Evolutionary conservation across 2,113 vertebrate genomes (phyloP).

Genomic region (Pogonocichla stellata): DNA sequence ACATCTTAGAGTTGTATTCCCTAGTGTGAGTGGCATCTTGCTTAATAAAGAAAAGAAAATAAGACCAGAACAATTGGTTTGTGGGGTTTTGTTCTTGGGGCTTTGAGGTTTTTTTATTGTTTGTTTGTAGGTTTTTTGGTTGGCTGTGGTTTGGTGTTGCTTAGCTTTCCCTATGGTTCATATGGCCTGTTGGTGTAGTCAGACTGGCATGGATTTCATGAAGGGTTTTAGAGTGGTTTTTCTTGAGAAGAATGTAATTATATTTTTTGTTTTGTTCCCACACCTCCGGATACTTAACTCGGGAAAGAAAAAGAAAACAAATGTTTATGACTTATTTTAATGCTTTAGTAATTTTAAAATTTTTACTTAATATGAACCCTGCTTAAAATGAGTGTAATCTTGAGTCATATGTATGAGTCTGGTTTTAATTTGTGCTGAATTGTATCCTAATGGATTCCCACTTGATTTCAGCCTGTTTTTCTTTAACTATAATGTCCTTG

Average conservation of each 20-base stretch:
- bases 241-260: conserved; percentile 1
- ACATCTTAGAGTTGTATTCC: not conserved
- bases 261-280: conserved; percentile 18
- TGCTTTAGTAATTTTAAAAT: not conserved
- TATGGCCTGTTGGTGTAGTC: not conserved
- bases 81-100: not conserved
- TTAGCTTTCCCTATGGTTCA: not conserved
- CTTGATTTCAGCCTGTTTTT: not conserved
- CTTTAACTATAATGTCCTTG: not conserved
- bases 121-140: not conserved
- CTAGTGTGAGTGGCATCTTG: not conserved
- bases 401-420: not conserved
- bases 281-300: not conserved
- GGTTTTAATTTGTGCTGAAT: not conserved
- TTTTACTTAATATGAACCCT: not conserved
- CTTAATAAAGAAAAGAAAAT: not conserved
- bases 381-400: not conserved
- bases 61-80: not conserved
- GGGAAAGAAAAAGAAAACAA: not conserved
- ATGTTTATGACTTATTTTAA: not conserved
- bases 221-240: not conserved
- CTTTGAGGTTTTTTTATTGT: not conserved
- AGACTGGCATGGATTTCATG: not conserved
- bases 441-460: not conserved
- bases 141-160: not conserved